Evolutionary conservation across 2,113 vertebrate genomes (phyloP), one percentile per base, ranked within the genome.

Genomic region (Onychostruthus taczanowskii): DNA sequence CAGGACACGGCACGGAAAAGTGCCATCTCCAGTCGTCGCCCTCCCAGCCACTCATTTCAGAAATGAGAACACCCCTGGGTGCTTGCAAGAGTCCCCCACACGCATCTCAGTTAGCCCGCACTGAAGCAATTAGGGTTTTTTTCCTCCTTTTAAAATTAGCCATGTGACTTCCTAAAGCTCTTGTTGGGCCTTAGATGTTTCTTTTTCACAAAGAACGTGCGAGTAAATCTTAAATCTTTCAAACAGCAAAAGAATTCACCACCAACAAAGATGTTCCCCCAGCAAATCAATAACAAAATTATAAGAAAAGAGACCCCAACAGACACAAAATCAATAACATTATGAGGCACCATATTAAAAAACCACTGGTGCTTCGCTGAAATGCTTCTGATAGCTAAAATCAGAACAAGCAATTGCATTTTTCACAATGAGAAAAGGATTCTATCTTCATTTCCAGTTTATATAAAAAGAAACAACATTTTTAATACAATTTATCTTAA

Each of bases 381-480:
- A 91, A 75, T 53, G 61, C 41, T 86, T 94, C 61, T 52, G 33
- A 58, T 73, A 69, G 30, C 33, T 91, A 66, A 75, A 92, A 89
- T 70, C 50, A 67, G 50, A 83, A 73, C 8, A 64, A 77, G 16
- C 3, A 88, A 74, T 21, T 72, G 7, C 15, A 37, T 61, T 90
- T 94, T 87, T 66, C 23, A 35, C 15, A 62, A 24, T 2, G 7
- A 55, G 16, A 64, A 46, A 35, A 50, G 3, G 49, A 63, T 61
- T 78, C 39, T 53, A 27, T 68, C 55, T 56, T 56, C 18, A 19
- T 58, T 74, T 41, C 9, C 27, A 70, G 16, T 59, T 82, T 31
- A 31, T 43, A 11, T 27, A 75, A 58, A 82, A 81, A 77, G 24
- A 69, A 26, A 61, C 13, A 49, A 20, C 3, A 5, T 13, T 84